Conservation (phyloP, 2,113 vertebrate species). For the Dryoscopus gambensis region DNA sequence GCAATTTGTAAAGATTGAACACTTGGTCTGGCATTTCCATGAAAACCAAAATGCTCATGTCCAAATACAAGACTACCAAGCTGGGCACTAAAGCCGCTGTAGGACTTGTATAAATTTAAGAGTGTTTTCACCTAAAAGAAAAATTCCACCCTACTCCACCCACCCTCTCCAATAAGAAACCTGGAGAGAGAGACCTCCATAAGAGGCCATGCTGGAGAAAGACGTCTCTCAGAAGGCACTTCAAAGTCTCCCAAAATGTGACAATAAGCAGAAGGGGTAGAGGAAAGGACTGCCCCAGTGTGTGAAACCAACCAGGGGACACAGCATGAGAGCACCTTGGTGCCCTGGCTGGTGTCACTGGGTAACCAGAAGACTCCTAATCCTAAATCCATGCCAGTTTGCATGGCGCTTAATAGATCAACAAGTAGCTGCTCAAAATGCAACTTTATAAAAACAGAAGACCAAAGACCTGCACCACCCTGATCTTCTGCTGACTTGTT, state of each 20-base stretch:
- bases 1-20: not conserved
- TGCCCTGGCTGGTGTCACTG: not conserved
- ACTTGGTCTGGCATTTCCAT: rapidly evolving
- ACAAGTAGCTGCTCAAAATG: not conserved
- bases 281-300: not conserved
- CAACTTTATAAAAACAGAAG: not conserved
- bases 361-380: not conserved
- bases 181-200: not conserved
- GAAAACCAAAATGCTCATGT: not conserved
- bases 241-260: not conserved
- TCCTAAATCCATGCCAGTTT: not conserved
- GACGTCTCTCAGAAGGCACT: not conserved
- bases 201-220: not conserved
- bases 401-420: not conserved
- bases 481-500: not conserved
- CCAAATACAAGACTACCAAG: not conserved
- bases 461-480: not conserved
- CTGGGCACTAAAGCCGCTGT: not conserved
- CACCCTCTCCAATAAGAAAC: not conserved
- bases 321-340: not conserved
- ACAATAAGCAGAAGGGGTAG: not conserved
- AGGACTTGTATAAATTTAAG: not conserved
- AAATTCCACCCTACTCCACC: not conserved
- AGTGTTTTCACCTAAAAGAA: not conserved
- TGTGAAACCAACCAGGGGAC: not conserved